Conservation (phyloP, 2,888 invertebrate genomes). For the Patella depressa region DNA sequence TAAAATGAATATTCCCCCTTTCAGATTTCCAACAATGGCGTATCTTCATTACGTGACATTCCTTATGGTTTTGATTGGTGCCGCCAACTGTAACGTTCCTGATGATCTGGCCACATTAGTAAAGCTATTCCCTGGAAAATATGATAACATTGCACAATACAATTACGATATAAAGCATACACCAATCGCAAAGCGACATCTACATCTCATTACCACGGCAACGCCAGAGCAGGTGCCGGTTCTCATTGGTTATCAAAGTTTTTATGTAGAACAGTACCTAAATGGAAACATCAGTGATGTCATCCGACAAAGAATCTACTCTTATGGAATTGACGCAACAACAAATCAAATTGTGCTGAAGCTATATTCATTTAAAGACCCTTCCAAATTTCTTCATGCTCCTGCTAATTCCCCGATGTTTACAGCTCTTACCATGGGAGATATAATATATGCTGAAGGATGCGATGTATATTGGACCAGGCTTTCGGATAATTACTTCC, state of each 20-base stretch:
- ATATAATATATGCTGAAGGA: conserved; percentile 15
- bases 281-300: conserved; percentile 13
- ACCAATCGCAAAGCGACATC: conserved; percentile 16
- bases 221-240: conserved; percentile 12
- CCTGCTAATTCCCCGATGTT: conserved; percentile 13
- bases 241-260: not conserved
- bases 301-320: conserved; percentile 18
- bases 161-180: conserved; percentile 13
- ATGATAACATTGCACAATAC: conserved; percentile 19
- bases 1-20: too few relatives aligned
- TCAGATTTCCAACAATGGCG: too few relatives aligned
- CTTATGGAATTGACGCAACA: conserved; percentile 13
- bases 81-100: not conserved
- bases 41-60: too few relatives aligned
- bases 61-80: not conserved
- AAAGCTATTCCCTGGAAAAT: conserved; percentile 14
- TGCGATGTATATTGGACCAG: conserved; percentile 25
- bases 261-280: conserved; percentile 15
- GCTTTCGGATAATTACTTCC: conserved; percentile 4
- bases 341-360: conserved; percentile 1
- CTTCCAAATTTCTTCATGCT: conserved; percentile 12
- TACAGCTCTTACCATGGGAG: conserved; percentile 6
- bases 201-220: conserved; percentile 7
- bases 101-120: conserved; percentile 9
- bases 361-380: conserved; percentile 13